Conservation (phyloP, 35 echinoderm and acorn worm genomes). For the Strongylocentrotus purpuratus region DNA sequence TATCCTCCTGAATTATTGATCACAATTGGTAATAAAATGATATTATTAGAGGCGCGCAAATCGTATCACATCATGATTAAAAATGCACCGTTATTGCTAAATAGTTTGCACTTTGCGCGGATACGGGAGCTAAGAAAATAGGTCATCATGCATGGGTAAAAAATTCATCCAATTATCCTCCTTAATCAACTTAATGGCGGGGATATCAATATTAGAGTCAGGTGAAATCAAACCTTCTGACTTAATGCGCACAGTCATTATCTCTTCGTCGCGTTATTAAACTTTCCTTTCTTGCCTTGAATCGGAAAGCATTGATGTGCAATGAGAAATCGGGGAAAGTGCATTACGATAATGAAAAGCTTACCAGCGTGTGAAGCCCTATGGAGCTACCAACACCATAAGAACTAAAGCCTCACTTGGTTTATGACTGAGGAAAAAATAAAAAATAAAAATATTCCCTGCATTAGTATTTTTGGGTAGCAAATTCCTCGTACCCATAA, state of each 20-base stretch:
- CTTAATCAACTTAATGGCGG: neutral
- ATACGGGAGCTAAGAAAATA: neutral
- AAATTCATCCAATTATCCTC: neutral
- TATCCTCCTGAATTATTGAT: neutral
- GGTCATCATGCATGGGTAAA: neutral
- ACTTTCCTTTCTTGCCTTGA: neutral
- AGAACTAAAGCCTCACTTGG: neutral
- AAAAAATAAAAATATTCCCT: neutral
- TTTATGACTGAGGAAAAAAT: neutral
- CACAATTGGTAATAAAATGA: neutral
- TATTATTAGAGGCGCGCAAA: neutral
- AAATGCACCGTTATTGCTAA: neutral
- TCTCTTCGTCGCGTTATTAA: neutral
- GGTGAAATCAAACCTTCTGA: neutral
- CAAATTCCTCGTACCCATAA: neutral
- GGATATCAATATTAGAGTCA: neutral
- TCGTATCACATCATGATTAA: neutral
- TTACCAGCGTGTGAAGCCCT: conserved; percentile 23
- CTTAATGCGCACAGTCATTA: neutral
- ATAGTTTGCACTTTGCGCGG: neutral
- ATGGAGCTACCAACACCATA: neutral
- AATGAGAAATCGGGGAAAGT: neutral
- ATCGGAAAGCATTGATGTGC: neutral
- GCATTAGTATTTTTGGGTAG: neutral
- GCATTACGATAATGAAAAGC: conserved; percentile 32